Base-by-base conservation (phyloP, 2,888 invertebrate species). In the Miltochrista miniata region DNA sequence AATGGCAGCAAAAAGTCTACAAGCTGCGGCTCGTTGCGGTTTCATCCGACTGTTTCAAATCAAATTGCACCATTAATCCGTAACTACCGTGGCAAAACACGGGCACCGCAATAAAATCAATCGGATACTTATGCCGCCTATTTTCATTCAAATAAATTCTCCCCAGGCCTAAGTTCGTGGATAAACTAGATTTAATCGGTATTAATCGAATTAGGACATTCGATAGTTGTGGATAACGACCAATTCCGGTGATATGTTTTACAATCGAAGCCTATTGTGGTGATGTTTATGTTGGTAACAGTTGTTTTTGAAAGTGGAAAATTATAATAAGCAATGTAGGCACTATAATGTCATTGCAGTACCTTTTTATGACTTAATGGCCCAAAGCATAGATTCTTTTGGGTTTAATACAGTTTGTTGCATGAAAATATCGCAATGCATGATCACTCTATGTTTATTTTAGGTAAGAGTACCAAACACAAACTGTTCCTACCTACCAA, bases 61-160 rank as follows among this genome's bases (percentile, higher is more conserved):
- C 72, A 76, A 77, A 83, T 81, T 74, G 79, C 67, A 64, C 76
- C 71, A 83, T 82, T 84, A 81, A 73, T 76, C 76, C 65, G 70
- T 72, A 79, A 79, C 73, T 70, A 76, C 72, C 70, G 68, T 70
- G 71, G 67, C 71, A 73, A 71, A 76, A 81, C 79, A 80, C 74
- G 69, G 72, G 62, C 73, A 65, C 73, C 72, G 73, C 76, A 80
- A 70, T 83, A 73, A 82, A 83, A 83, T 78, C 82, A 82, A 81
- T 81, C 77, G 80, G 72, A 80, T 76, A 79, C 76, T 79, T 76
- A 74, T 70, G 74, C 65, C 66, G 72, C 70, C 75, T 72, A 68
- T 77, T 74, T 72, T 71, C 76, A 79, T 79, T 74, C 67, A 72
- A 74, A 79, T 80, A 77, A 77, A 76, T 81, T 73, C 62, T 48